Conservation (phyloP, 2,113 vertebrate species). For the Perccottus glenii region DNA sequence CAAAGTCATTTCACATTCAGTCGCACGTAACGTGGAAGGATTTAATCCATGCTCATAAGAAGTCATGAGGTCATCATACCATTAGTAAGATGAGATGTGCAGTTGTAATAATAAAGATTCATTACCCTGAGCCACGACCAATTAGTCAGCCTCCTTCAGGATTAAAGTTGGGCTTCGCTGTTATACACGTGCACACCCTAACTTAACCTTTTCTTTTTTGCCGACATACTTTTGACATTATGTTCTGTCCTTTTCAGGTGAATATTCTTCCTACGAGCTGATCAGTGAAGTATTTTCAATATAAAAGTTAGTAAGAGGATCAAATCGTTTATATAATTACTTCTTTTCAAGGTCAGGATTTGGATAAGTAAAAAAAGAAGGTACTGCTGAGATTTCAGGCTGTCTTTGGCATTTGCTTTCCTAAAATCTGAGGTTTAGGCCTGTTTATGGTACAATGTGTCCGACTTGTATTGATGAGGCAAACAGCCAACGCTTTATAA, state of each 20-base stretch:
- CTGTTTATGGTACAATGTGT: constrained; percentile 12
- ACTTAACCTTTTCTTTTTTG: constrained; percentile 18
- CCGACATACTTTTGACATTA: constrained; percentile 13
- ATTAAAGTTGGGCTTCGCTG: constrained; percentile 47
- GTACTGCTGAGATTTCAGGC: background rate
- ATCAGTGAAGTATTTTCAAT: background rate
- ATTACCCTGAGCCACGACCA: constrained; percentile 50
- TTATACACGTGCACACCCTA: constrained; percentile 25
- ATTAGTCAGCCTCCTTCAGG: constrained; percentile 59
- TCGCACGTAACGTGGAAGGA: background rate
- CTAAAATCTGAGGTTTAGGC: background rate
- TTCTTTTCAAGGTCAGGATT: no score
- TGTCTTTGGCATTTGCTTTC: background rate
- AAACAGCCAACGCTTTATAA: constrained; percentile 31
- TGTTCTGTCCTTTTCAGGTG: constrained; percentile 6
- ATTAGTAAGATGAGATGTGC: constrained; percentile 30
- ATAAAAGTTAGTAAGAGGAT: no score
- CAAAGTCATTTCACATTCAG: background rate
- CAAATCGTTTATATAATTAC: no score
- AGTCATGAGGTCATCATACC: constrained; percentile 31
- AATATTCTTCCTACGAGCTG: background rate
- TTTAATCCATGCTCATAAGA: constrained; percentile 12
- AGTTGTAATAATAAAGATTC: constrained; percentile 54
- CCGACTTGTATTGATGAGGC: constrained; percentile 1
- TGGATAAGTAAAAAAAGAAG: no score